These are phyloP conservation scores for Polypedilum pembai DNA, from an alignment of 1,140 invertebrate genomes.

Conservation along the genomic window DNA sequence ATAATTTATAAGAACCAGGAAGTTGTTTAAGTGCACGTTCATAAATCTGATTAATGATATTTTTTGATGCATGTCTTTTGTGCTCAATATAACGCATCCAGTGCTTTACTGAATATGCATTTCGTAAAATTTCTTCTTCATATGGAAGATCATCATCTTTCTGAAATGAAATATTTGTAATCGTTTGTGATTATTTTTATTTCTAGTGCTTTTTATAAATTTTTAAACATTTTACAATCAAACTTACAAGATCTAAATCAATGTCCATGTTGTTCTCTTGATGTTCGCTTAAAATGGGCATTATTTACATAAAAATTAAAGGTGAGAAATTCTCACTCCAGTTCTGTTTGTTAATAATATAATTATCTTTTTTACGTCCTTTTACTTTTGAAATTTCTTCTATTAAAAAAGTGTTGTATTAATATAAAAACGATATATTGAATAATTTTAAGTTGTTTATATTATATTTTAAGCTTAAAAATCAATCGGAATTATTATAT, in stretches of 20 bases:
- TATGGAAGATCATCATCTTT: slow-evolving; percentile 93
- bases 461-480: no score
- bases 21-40: slow-evolving; percentile 93
- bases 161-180: slow-evolving; percentile 46
- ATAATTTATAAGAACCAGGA: slow-evolving; percentile 96
- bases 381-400: no score
- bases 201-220: neutral
- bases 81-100: slow-evolving; percentile 97
- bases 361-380: no score
- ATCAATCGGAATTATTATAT: no score
- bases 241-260: slow-evolving; percentile 12
- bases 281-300: neutral
- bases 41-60: slow-evolving; percentile 85
- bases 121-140: slow-evolving; percentile 95
- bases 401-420: no score
- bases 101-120: slow-evolving; percentile 94
- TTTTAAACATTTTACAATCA: neutral
- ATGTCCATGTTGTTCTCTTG: neutral
- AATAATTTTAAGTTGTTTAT: no score
- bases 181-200: neutral
- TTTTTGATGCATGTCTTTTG: slow-evolving; percentile 75
- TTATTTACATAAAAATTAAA: neutral
- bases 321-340: no score
- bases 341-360: no score
- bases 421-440: no score